A percentile compares a stretch with the other conserved stretches of the same genome.
Conservation (phyloP, 1,140 invertebrate genomes). For the Diorhabda carinulata region DNA sequence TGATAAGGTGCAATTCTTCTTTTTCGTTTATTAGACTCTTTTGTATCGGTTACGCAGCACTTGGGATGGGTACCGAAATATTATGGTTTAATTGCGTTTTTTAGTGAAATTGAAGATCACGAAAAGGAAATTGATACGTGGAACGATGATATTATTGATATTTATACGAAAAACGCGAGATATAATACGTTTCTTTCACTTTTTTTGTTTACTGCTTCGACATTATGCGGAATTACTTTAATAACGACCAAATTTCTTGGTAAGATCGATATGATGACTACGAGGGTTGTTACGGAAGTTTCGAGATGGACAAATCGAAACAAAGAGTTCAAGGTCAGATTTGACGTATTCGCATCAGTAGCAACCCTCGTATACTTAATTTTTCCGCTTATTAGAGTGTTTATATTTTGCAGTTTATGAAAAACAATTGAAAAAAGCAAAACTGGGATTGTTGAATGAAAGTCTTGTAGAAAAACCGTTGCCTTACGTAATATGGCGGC, state of each 20-base stretch:
- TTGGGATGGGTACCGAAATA: too few species aligned
- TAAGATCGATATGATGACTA: not conserved
- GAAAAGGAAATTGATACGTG: not conserved
- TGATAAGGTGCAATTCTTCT: not conserved
- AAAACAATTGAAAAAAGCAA: not conserved
- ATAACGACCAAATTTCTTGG: not conserved
- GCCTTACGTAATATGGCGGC: conserved; percentile 7
- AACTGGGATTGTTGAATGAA: not conserved
- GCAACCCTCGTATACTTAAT: too few species aligned
- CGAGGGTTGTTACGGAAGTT: too few species aligned
- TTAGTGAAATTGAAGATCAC: not conserved
- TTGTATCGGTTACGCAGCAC: too few species aligned
- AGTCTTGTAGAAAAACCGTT: not conserved
- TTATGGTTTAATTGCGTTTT: not conserved
- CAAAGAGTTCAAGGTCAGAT: too few species aligned
- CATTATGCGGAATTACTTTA: conserved; percentile 5
- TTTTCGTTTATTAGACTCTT: too few species aligned
- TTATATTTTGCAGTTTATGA: not conserved
- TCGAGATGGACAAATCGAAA: too few species aligned
- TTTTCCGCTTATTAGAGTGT: too few species aligned
- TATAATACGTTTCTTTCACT: not conserved
- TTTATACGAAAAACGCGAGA: not conserved
- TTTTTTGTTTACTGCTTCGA: not conserved
- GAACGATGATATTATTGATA: not conserved
- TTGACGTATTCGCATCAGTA: too few species aligned